Base-by-base conservation (phyloP, 2,888 invertebrate species). In the Drosophila flavopinicola region DNA sequence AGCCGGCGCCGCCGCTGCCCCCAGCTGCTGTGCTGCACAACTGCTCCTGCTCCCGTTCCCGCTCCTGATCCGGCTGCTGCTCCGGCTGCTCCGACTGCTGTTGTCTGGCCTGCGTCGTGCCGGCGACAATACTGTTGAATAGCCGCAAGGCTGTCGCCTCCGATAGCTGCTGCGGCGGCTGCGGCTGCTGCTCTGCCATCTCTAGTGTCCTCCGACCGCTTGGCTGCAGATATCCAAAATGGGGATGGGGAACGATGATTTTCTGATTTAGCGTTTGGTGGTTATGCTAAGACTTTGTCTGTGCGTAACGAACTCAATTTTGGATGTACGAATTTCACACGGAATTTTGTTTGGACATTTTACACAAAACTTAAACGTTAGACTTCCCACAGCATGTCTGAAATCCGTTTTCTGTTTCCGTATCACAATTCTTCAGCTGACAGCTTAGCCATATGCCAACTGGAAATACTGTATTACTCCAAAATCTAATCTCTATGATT, bases 81-180 rank as follows among this genome's bases (percentile, higher is more conserved):
- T 15, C 23, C 13, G 4, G 20, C 20, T n/a, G n/a, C n/a, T n/a
- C n/a, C n/a, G n/a, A n/a, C n/a, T n/a, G 5, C 9, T 9, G 15
- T 24, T 15, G 57, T 11, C 42, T 24, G 44, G 37, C 25, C 24
- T 11, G 41, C 1, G 20, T 13, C 6, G 49, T 17, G 10, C 27
- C n/a, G 42, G 49, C 49, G 9, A 53, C 60, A 15, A 87, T 68
- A 32, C 74, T 86, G 27, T 85, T 87, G 17, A 78, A 72, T 45
- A 89, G 56, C 9, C 88, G 78, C 10, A 88, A 57, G 1, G 86
- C 83, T 4, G 77, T 75, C 5, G 75, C 78, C 60, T 86, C 89
- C 11, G 86, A 77, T 11, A 88, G 23, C 33, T 57, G 49, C 20
- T 24, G 5, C 24, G 33, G 64, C 15, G 13, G 30, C 25, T 35